Evolutionary conservation across 2,888 invertebrate genomes (phyloP), one percentile per base, ranked within the genome.

Genomic region (Caenorhabditis zanzibari): DNA sequence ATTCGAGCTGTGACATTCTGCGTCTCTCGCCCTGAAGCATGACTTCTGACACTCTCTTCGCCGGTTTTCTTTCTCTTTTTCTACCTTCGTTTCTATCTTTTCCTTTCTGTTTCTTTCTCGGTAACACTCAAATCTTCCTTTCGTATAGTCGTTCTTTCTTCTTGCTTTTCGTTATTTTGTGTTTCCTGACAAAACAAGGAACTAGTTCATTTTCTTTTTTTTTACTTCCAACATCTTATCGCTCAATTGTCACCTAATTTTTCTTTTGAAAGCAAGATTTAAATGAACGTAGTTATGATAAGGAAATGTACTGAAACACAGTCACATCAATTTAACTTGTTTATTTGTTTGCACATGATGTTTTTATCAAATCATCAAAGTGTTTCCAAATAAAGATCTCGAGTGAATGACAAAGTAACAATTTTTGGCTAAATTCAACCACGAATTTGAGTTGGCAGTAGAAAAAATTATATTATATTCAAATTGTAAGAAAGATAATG

Each of bases 91-190:
- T 72, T 63, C 61, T 58, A 19, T 52, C 54, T 79, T 69, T 71
- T 54, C 35, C 28, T 74, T 59, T 58, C 38, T 68, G 54, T 54
- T 68, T 68, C 35, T 38, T 54, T 68, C 68, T 54, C 68, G 68
- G n/a, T 68, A 68, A 68, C 54, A 68, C 68, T 68, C 63, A 63
- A 41, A 49, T 66, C 68, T 44, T 58, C 68, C 74, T 66, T 82
- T 82, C 82, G 72, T 76, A 77, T 82, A 77, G 76, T 82, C 82
- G 76, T 68, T 82, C 72, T 72, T 77, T 71, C 68, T 64, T 35
- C 32, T 64, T 26, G 54, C 61, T 61, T 80, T 72, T 72, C 80
- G 49, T 72, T 61, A 66, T 66, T 64, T 52, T 73, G 61, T 59
- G 56, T 49, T 71, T 64, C 44, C 63, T 52, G 72, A 68, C 58